Conservation (phyloP, 35 echinoderm and acorn worm species). For the Apostichopus parvimensis region DNA sequence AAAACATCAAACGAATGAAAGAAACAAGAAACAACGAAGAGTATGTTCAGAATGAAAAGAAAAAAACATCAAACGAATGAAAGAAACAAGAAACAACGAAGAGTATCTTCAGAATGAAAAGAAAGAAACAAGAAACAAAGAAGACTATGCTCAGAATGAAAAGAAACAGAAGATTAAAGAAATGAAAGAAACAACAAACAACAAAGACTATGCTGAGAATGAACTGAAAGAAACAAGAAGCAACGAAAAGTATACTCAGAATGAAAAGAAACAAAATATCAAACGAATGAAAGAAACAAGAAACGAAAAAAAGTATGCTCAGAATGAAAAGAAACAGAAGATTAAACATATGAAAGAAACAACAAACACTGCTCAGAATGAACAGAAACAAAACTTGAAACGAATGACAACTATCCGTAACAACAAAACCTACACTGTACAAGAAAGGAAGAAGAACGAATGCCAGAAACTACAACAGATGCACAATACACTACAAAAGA, state of each 20-base stretch:
- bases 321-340: conserved; percentile 28
- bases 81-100: too few species aligned
- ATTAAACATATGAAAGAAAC: conserved; percentile 9
- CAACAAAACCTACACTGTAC: not conserved
- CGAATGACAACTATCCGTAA: conserved; percentile 19
- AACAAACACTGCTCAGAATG: conserved; percentile 4
- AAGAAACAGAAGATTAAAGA: conserved; percentile 5
- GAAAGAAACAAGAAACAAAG: not conserved
- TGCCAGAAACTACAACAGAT: too few species aligned
- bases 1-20: too few species aligned
- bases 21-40: too few species aligned
- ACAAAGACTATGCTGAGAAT: too few species aligned
- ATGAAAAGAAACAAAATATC: conserved; percentile 11
- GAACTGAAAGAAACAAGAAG: too few species aligned
- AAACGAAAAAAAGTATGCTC: not conserved
- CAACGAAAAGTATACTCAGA: not conserved
- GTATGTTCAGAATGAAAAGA: too few species aligned
- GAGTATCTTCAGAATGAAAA: too few species aligned
- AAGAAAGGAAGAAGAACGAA: conserved; percentile 19
- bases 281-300: not conserved
- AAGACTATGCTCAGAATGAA: too few species aligned
- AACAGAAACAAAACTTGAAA: conserved; percentile 22
- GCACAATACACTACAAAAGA: too few species aligned
- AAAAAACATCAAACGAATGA: too few species aligned
- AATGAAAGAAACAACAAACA: conserved; percentile 31